Conservation (phyloP, 2,113 vertebrate species). For the Notechis scutatus region DNA sequence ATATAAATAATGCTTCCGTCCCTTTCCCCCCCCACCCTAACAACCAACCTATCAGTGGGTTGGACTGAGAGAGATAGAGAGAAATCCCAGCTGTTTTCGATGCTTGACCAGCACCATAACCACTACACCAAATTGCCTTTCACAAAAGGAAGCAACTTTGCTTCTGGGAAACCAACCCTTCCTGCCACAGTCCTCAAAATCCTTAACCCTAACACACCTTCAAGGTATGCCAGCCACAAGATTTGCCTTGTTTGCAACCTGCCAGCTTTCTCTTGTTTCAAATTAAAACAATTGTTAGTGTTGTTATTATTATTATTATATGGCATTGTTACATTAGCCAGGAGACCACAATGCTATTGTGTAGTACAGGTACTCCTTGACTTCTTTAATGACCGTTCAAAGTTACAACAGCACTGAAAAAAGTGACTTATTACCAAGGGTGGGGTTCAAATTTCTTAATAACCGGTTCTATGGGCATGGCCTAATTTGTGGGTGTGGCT, state of each 20-base stretch:
- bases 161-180: background rate
- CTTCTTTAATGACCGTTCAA: too few species aligned
- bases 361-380: too few species aligned
- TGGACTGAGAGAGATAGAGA: background rate
- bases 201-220: too few species aligned
- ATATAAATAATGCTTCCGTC: background rate
- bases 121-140: background rate
- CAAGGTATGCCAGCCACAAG: background rate
- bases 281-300: background rate
- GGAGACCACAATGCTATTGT: too few species aligned
- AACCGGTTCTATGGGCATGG: too few species aligned
- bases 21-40: background rate
- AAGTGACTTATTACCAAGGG: too few species aligned
- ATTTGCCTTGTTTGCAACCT: background rate
- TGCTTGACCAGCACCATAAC: background rate
- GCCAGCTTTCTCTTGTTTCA: background rate
- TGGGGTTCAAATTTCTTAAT: too few species aligned
- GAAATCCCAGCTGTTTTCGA: background rate
- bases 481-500: too few species aligned
- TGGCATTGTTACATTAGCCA: background rate
- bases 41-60: background rate
- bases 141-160: background rate
- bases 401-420: too few species aligned
- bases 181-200: background rate
- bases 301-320: background rate